These are phyloP conservation scores for Agelas oroides DNA, from an alignment of 37 sponge, comb jelly and placozoan species.

Conservation along the genomic window DNA sequence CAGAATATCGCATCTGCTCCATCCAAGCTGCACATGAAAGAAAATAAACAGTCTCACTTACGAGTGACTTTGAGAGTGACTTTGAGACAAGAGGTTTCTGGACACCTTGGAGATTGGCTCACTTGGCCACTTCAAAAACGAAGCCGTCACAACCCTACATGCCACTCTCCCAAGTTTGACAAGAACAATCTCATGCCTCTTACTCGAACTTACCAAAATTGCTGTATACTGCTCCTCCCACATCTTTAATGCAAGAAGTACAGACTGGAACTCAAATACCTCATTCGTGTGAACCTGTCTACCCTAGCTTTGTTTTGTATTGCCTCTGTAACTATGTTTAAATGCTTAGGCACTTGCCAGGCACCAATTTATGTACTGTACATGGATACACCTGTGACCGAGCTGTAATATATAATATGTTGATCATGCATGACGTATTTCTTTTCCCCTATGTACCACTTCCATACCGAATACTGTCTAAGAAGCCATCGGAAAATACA, in stretches of 20 bases:
- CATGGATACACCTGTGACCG: background rate
- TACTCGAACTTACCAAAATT: background rate
- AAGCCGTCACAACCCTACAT: background rate
- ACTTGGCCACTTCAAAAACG: background rate
- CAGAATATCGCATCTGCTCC: no score
- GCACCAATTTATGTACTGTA: background rate
- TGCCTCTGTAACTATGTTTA: no score
- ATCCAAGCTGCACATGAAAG: no score
- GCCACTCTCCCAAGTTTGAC: background rate
- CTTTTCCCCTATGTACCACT: no score
- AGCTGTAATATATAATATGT: background rate
- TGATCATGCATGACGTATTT: background rate
- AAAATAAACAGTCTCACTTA: no score
- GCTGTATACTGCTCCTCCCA: background rate
- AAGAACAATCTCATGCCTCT: background rate
- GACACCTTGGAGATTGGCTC: conserved; percentile 1
- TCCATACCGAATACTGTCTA: no score
- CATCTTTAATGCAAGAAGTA: background rate
- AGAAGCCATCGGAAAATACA: no score
- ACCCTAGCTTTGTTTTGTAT: background rate
- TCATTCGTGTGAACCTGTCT: background rate
- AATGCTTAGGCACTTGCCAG: background rate
- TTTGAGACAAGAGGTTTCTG: no score
- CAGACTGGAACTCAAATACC: background rate
- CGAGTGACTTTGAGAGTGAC: no score